Conservation (phyloP, 30 jellyfish, hydroid and myxozoan species). For the Morbakka virulenta region DNA sequence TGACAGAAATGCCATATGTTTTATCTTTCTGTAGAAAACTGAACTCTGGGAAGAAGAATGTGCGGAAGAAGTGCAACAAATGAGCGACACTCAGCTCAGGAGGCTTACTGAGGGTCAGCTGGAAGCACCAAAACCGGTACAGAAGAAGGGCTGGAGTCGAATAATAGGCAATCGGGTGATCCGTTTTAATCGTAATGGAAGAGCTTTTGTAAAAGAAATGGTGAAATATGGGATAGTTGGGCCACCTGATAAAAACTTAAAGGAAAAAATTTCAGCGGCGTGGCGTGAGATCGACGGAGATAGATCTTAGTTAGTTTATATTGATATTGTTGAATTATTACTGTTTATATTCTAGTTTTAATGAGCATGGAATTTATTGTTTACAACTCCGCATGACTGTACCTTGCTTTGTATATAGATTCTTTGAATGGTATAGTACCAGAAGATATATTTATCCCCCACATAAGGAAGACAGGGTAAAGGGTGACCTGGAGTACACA, state of each 20-base stretch:
- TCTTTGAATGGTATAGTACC: too few species aligned
- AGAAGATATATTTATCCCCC: too few species aligned
- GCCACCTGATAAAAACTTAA: conserved; percentile 52
- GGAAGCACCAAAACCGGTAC: not conserved
- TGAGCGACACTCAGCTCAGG: conserved; percentile 30
- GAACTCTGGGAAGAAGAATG: conserved; percentile 83
- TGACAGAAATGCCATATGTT: not conserved
- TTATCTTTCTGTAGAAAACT: conserved; percentile 52
- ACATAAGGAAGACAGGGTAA: too few species aligned
- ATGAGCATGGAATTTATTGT: too few species aligned
- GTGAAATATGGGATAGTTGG: conserved; percentile 60
- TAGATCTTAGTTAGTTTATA: too few species aligned
- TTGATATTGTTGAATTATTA: too few species aligned
- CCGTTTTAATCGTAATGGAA: conserved; percentile 75
- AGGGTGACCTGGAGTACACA: too few species aligned
- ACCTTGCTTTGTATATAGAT: too few species aligned
- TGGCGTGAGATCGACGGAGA: too few species aligned
- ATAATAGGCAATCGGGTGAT: conserved; percentile 53
- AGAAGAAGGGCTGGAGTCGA: conserved; percentile 21
- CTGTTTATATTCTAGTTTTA: too few species aligned
- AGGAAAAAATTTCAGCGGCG: too few species aligned
- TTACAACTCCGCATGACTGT: too few species aligned
- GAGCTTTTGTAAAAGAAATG: conserved; percentile 77
- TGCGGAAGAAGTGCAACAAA: conserved; percentile 35
- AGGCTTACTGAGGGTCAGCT: conserved; percentile 14